Evolutionary conservation across 2,113 vertebrate species (phyloP).

Genomic region (Chroicocephalus ridibundus): DNA sequence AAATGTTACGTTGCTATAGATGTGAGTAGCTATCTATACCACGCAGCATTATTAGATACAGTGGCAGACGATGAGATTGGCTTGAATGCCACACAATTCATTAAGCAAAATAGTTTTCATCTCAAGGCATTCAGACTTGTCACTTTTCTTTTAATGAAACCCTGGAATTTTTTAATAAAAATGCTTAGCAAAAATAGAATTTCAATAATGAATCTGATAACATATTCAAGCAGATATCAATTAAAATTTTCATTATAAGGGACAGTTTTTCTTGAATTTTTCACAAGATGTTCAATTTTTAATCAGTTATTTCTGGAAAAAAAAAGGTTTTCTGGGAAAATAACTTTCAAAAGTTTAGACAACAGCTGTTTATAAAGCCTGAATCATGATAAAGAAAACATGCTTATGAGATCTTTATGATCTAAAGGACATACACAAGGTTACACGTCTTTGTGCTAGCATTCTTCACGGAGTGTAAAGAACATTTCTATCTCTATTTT

Average conservation of each 20-base stretch:
- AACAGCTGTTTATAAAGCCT: background rate
- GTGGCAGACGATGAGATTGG: background rate
- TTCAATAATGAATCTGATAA: background rate
- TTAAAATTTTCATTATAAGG: conserved; percentile 38
- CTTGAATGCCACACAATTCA: conserved; percentile 9
- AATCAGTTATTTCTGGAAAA: background rate
- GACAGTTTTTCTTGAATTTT: conserved; percentile 37
- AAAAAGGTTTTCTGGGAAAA: background rate
- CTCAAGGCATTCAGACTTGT: background rate
- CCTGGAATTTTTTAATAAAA: background rate
- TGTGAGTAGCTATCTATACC: background rate
- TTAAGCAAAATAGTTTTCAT: conserved; percentile 9
- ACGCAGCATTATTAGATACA: background rate
- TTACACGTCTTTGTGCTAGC: background rate
- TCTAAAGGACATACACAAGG: background rate
- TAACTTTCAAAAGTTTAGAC: background rate
- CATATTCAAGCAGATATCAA: conserved; percentile 25
- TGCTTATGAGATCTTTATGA: background rate
- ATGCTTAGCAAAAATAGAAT: conserved; percentile 9
- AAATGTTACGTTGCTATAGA: background rate
- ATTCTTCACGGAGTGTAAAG: background rate
- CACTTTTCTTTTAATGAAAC: conserved; percentile 17
- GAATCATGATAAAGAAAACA: background rate
- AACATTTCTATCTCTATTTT: background rate
- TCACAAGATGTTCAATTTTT: conserved; percentile 17